Conservation (phyloP, 2,113 vertebrate genomes). For the Buteo buteo region DNA sequence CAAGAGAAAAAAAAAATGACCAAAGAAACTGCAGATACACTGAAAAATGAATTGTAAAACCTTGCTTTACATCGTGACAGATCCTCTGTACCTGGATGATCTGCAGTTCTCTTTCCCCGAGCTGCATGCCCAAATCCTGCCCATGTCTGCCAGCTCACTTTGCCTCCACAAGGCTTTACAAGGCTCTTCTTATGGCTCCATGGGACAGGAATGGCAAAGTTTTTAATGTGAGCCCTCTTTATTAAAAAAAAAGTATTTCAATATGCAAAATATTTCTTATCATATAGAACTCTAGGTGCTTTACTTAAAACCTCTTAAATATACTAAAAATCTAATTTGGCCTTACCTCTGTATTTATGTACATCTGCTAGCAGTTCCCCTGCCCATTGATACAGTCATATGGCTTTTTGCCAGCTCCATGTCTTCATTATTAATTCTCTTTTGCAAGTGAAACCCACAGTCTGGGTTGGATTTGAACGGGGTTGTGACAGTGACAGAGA, state of each 20-base stretch:
- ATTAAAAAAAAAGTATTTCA: background rate
- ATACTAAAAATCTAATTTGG: background rate
- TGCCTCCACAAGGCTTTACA: background rate
- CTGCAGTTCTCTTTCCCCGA: background rate
- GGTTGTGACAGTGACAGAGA: background rate
- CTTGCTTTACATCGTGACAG: background rate
- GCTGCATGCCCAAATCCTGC: background rate
- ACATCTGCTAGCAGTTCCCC: background rate
- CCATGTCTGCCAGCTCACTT: background rate
- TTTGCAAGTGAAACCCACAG: rapidly evolving
- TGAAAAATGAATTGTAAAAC: rapidly evolving
- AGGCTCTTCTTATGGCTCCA: background rate
- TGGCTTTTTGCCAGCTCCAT: background rate
- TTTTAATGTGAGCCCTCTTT: background rate
- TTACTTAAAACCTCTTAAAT: background rate
- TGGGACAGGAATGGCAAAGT: background rate
- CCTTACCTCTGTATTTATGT: background rate
- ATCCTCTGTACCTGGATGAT: no score
- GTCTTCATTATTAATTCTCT: background rate
- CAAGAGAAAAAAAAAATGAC: background rate
- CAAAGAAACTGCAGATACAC: background rate
- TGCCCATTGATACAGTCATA: rapidly evolving
- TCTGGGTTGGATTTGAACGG: background rate
- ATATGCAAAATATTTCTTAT: background rate
- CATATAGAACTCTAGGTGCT: background rate